These are phyloP conservation scores for Drosophila tani DNA, from an alignment of 1,140 invertebrate genomes.

Conservation along the genomic window DNA sequence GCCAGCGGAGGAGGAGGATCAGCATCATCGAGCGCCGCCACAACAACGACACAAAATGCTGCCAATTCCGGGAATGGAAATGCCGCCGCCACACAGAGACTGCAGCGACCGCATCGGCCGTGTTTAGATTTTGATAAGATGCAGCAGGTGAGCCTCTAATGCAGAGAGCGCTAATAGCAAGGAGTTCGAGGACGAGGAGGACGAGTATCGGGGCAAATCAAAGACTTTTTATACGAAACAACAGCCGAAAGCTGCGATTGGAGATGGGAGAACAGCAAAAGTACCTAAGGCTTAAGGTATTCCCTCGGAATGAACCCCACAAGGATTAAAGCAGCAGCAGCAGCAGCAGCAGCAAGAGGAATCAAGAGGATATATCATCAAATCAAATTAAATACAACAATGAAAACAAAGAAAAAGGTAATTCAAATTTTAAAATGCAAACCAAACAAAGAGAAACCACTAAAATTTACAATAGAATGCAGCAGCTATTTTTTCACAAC, in stretches of 20 bases:
- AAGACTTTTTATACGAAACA: conserved; percentile 82
- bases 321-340: conserved; percentile 19
- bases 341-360: conserved; percentile 16
- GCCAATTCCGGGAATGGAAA: conserved; percentile 40
- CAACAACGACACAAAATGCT: conserved; percentile 43
- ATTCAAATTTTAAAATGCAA: conserved; percentile 71
- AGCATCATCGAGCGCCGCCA: conserved; percentile 21
- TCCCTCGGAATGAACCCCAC: conserved; percentile 1
- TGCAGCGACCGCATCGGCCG: conserved; percentile 90
- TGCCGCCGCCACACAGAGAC: conserved; percentile 86
- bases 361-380: conserved; percentile 62
- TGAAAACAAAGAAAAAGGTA: conserved; percentile 60
- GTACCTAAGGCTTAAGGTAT: conserved; percentile 32
- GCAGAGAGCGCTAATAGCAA: conserved; percentile 68
- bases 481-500: conserved; percentile 84
- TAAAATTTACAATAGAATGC: conserved; percentile 74
- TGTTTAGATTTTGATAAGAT: conserved; percentile 98
- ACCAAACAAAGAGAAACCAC: conserved; percentile 53
- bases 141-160: conserved; percentile 88
- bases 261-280: conserved; percentile 8
- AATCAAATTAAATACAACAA: conserved; percentile 73
- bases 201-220: conserved; percentile 69
- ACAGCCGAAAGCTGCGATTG: conserved; percentile 38
- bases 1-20: neutral
- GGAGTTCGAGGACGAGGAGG: conserved; percentile 9